Base-by-base conservation (phyloP, 2,113 vertebrate genomes). In the Galemys pyrenaicus region DNA sequence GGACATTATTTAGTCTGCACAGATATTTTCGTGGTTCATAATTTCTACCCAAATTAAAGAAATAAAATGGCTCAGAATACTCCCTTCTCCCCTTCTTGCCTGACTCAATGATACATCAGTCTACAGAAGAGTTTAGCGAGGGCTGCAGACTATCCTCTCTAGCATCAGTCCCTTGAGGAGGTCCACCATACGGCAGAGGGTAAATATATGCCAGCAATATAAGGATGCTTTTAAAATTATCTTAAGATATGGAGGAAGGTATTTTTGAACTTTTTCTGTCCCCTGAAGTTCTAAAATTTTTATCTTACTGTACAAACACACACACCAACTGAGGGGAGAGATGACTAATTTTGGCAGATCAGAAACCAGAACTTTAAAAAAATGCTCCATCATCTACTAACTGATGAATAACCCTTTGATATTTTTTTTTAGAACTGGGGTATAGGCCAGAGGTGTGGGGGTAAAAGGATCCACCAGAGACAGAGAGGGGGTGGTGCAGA, bases 81-180 rank as follows among this genome's bases (percentile, higher is more conserved):
- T 68, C 9, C 10, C 16, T 49, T 5, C 1, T 51, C 20, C 4
- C 2, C 16, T 49, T 5, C 1, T 51, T 16, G 3, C 2, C 16
- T 26, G 28, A 13, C 16, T 91, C 46, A 35, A 24, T 70, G 32
- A 81, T 28, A 9, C 10, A 4, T 3, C 62, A 46, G 44, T 70
- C 8, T 3, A 5, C 67, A 3, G 0, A 51, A 51, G 39, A 10
- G 12, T 2, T 89, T 10, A 75, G 32, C 11, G 10, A 24, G 46
- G 15, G 15, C 1, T 49, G 12, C 17, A 32, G 24, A 15, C 44
- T 65, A 32, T 60, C 49, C 16, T 15, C 67, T 67, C 24, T 54
- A 7, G 9, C 32, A 2, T 44, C 8, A 13, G 15, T 13, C 11
- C 3, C 32, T 81, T 70, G 56, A 80, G 39, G 11, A 83, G 13